A percentile compares a stretch with the other conserved stretches of the same genome.
Evolutionary conservation across 1,140 invertebrate species (phyloP).

Genomic region (Ericerus pela): DNA sequence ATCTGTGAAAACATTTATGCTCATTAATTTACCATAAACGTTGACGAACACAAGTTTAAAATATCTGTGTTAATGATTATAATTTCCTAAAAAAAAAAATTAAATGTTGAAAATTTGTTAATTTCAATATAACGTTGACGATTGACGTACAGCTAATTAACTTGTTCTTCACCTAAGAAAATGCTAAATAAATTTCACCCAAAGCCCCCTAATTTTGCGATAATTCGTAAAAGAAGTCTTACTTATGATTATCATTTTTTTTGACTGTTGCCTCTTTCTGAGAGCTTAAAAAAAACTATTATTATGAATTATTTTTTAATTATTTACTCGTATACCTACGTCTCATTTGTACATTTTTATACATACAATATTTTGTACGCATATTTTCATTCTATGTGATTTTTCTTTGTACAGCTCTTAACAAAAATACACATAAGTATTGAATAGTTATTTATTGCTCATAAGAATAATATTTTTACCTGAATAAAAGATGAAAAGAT

Average conservation of each 20-base stretch:
- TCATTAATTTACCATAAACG: not conserved
- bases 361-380: not conserved
- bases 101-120: no score
- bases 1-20: not conserved
- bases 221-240: not conserved
- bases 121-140: no score
- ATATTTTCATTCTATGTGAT: not conserved
- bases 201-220: not conserved
- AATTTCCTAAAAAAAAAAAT: no score
- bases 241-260: not conserved
- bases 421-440: constrained; percentile 7
- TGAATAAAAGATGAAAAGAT: not conserved
- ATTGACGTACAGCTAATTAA: no score
- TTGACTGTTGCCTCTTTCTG: not conserved
- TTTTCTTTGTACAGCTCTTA: constrained; percentile 4
- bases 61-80: no score
- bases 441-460: constrained; percentile 6
- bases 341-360: no score
- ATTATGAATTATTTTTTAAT: not conserved
- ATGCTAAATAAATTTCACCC: no score
- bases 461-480: not conserved
- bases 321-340: no score
- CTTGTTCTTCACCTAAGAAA: no score
- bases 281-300: not conserved
- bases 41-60: not conserved